These are phyloP conservation scores for Pimpla rufipes DNA, from an alignment of 2,888 invertebrate species.

Conservation along the genomic window DNA sequence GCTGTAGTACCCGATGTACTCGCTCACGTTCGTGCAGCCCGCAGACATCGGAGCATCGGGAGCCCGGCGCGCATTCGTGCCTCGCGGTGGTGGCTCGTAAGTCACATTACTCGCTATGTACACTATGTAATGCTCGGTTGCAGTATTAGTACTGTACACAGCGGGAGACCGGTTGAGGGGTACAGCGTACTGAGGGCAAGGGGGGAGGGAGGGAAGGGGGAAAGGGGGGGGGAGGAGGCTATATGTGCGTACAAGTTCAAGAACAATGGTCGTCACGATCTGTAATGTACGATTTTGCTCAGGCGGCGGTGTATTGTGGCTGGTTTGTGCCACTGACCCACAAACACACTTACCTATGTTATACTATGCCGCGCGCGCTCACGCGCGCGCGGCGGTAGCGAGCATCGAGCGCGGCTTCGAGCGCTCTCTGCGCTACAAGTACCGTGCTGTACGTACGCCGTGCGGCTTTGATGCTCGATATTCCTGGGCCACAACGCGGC, in stretches of 20 bases:
- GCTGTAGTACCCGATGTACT: too few species aligned
- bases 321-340: conserved; percentile 83
- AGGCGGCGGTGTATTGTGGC: conserved; percentile 72
- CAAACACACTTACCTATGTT: conserved; percentile 84
- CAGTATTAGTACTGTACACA: conserved; percentile 4
- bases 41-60: too few species aligned
- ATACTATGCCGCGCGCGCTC: conserved; percentile 73
- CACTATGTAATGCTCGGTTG: not conserved
- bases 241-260: conserved; percentile 81
- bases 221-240: not conserved
- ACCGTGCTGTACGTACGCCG: too few species aligned
- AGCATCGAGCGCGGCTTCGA: conserved; percentile 17
- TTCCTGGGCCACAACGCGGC: conserved; percentile 20
- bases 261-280: conserved; percentile 83
- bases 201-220: not conserved
- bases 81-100: not conserved
- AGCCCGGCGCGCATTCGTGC: too few species aligned
- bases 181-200: too few species aligned
- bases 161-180: too few species aligned
- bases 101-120: not conserved
- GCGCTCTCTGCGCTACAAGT: conserved; percentile 30
- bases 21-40: too few species aligned
- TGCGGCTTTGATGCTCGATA: conserved; percentile 30
- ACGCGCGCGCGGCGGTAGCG: conserved; percentile 25
- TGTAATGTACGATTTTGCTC: conserved; percentile 82